Conservation (phyloP, 1,140 invertebrate species). For the Monochamus saltuarius region DNA sequence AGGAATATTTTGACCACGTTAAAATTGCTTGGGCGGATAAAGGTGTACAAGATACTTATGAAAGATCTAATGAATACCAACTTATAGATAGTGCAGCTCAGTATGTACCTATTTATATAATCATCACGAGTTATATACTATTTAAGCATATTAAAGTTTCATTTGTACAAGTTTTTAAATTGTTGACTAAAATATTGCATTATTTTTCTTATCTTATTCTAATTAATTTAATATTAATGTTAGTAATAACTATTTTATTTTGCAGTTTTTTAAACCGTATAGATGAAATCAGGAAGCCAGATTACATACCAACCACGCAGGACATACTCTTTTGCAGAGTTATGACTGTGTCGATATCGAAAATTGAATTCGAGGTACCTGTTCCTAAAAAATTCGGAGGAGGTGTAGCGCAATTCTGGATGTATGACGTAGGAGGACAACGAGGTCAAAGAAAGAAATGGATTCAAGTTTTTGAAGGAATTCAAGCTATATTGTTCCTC, state of each 20-base stretch:
- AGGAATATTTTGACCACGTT: conserved; percentile 71
- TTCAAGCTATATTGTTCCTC: conserved; percentile 76
- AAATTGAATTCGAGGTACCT: conserved; percentile 71
- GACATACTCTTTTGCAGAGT: conserved; percentile 72
- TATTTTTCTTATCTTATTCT: too few relatives aligned
- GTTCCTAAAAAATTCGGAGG: conserved; percentile 67
- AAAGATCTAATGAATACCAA: conserved; percentile 75
- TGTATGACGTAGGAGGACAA: conserved; percentile 82
- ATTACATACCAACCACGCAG: conserved; percentile 67
- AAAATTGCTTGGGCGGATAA: conserved; percentile 62
- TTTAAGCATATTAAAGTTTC: too few relatives aligned
- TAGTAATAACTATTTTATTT: conserved; percentile 17
- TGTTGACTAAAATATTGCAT: too few relatives aligned
- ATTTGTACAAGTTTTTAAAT: not conserved
- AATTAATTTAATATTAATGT: too few relatives aligned
- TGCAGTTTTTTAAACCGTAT: conserved; percentile 69
- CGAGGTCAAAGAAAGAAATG: conserved; percentile 61
- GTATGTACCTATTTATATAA: conserved; percentile 52
- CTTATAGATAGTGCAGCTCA: conserved; percentile 82
- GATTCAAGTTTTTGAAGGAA: conserved; percentile 75
- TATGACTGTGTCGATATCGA: conserved; percentile 70
- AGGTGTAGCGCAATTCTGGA: conserved; percentile 68
- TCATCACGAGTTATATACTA: not conserved
- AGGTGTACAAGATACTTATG: conserved; percentile 70
- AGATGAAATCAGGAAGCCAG: conserved; percentile 57